These are phyloP conservation scores for Holacanthus passer DNA, from an alignment of 2,113 vertebrate genomes.

Conservation along the genomic window DNA sequence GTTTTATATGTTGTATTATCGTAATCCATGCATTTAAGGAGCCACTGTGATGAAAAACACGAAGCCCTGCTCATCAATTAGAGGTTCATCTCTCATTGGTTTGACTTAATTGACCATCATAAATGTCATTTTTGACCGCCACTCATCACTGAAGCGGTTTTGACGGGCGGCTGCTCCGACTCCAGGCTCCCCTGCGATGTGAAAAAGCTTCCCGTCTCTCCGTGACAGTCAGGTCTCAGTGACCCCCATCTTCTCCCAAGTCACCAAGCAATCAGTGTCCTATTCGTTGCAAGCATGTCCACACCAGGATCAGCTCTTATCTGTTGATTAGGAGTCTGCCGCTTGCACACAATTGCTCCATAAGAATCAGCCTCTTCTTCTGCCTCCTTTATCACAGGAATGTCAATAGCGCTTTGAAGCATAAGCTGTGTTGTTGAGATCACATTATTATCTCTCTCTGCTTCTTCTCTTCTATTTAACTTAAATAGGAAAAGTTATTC, in stretches of 20 bases:
- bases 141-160: conserved; percentile 16
- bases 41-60: neutral
- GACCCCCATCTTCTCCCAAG: conserved; percentile 53
- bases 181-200: conserved; percentile 1
- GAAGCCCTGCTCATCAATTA: neutral
- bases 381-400: conserved; percentile 38
- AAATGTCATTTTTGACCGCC: neutral
- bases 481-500: neutral
- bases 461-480: neutral
- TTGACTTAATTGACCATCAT: neutral
- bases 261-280: conserved; percentile 54
- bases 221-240: conserved; percentile 36
- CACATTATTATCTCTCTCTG: neutral
- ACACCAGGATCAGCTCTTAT: conserved; percentile 17
- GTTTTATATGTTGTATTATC: neutral
- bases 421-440: conserved; percentile 24
- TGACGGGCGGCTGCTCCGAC: conserved; percentile 30
- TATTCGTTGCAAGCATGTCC: conserved; percentile 30
- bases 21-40: neutral
- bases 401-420: conserved; percentile 29
- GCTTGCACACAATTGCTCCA: conserved; percentile 3
- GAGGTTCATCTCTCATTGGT: neutral
- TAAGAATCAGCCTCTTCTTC: conserved; percentile 16
- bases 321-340: conserved; percentile 36
- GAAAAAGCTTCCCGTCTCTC: conserved; percentile 28